Percentiles rank a stretch among this genome's conserved stretches.
Evolutionary conservation across 2,888 invertebrate genomes (phyloP).

Genomic region (Chorisops tibialis): DNA sequence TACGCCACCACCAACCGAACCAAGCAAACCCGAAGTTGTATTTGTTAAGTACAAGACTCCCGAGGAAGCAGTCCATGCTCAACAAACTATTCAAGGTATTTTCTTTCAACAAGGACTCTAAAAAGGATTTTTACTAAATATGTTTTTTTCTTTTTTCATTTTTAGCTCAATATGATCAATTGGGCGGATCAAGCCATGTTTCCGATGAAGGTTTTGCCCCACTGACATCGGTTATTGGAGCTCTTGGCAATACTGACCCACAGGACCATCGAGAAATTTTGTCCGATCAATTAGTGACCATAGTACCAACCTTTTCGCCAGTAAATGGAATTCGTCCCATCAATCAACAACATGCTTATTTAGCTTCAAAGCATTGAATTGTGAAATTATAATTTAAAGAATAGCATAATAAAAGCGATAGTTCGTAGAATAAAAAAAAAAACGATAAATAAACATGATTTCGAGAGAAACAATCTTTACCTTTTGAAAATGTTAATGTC

Average conservation of each 20-base stretch:
- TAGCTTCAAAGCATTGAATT: too few species aligned
- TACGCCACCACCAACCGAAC: conserved; percentile 33
- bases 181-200: conserved; percentile 46
- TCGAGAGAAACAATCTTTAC: too few species aligned
- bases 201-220: conserved; percentile 44
- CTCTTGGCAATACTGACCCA: conserved; percentile 33
- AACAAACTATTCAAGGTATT: conserved; percentile 33
- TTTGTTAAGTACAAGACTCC: conserved; percentile 32
- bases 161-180: conserved; percentile 45
- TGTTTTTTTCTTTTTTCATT: background rate
- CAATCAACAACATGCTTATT: background rate
- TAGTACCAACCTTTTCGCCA: background rate
- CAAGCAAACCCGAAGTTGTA: conserved; percentile 33
- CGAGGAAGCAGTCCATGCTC: conserved; percentile 33
- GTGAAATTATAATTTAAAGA: too few species aligned
- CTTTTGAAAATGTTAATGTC: too few species aligned
- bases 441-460: too few species aligned
- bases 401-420: too few species aligned
- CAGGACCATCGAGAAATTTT: background rate
- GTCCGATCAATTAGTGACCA: background rate
- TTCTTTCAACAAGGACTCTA: background rate
- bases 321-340: background rate
- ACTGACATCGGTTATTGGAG: conserved; percentile 44
- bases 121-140: background rate
- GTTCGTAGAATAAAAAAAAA: too few species aligned